phyloP scores from a whole-genome alignment of 92 coral and sea anemone genomes.

The Parazoanthus darwini region DNA sequence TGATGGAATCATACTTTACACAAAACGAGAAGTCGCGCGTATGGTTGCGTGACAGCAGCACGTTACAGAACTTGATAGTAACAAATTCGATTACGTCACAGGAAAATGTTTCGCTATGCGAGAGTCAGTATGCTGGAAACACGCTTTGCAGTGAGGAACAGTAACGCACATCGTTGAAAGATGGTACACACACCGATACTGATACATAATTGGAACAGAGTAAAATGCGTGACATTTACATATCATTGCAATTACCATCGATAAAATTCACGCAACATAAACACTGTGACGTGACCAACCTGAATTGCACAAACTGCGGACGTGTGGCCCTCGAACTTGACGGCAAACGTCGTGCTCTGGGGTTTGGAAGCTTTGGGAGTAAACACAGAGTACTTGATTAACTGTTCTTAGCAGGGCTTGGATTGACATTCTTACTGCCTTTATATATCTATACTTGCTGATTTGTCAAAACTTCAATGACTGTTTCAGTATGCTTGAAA shows the following conservation, averaged over 20 bases:
- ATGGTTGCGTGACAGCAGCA: no score
- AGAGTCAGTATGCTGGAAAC: background rate
- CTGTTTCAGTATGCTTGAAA: no score
- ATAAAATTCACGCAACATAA: background rate
- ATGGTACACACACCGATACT: background rate
- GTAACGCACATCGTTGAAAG: background rate
- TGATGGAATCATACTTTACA: no score
- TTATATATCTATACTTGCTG: background rate
- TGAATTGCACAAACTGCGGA: slow-evolving; percentile 83
- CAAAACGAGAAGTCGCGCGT: no score
- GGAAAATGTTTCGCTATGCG: background rate
- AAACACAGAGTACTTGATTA: background rate
- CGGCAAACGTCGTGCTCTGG: slow-evolving; percentile 40
- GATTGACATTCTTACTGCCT: background rate
- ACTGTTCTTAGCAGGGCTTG: no score
- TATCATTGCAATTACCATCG: background rate
- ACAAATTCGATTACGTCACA: no score
- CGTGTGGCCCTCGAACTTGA: slow-evolving; percentile 70
- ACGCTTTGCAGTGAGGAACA: background rate
- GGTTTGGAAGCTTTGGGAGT: slow-evolving; percentile 41
- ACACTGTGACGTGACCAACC: slow-evolving; percentile 39
- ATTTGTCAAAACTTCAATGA: background rate
- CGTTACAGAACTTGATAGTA: no score
- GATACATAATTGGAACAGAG: background rate
- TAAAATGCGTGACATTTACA: background rate